Percentiles rank a stretch among this genome's conserved stretches.
Conservation (phyloP, 2,113 vertebrate species). For the Stomatorhinus ivindoensis region DNA sequence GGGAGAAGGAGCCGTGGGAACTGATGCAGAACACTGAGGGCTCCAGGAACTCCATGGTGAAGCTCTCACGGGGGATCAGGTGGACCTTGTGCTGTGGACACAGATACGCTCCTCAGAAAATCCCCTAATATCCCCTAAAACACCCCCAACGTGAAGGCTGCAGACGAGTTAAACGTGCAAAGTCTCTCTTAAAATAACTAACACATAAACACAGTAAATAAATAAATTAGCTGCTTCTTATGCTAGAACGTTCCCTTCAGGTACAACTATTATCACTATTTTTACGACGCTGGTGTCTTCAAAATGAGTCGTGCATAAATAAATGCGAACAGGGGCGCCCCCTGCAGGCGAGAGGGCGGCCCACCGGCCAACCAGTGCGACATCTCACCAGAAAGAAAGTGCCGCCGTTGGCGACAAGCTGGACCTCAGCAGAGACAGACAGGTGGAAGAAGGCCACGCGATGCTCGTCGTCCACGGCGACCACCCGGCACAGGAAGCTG, state of each 20-base stretch:
- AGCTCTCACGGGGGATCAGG: conserved; percentile 67
- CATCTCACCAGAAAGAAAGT: conserved; percentile 79
- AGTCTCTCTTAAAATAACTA: neutral
- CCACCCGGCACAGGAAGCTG: conserved; percentile 82
- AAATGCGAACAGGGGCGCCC: neutral
- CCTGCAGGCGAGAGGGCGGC: neutral
- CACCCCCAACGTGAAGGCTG: neutral
- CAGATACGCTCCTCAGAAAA: neutral
- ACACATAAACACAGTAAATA: neutral
- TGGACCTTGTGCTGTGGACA: conserved; percentile 70
- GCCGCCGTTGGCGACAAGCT: conserved; percentile 64
- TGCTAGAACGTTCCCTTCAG: neutral
- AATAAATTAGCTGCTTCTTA: neutral
- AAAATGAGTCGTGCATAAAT: neutral
- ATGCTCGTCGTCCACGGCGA: conserved; percentile 63
- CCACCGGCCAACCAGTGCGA: neutral
- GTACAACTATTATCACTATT: neutral
- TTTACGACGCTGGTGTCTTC: neutral
- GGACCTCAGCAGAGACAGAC: conserved; percentile 61
- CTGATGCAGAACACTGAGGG: conserved; percentile 76
- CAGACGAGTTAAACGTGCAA: neutral
- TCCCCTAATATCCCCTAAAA: neutral
- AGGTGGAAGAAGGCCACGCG: conserved; percentile 69
- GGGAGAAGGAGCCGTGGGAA: conserved; percentile 67
- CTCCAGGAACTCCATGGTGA: conserved; percentile 73